Conservation (phyloP, 2,888 invertebrate species). For the Schrankia costaestrigalis region DNA sequence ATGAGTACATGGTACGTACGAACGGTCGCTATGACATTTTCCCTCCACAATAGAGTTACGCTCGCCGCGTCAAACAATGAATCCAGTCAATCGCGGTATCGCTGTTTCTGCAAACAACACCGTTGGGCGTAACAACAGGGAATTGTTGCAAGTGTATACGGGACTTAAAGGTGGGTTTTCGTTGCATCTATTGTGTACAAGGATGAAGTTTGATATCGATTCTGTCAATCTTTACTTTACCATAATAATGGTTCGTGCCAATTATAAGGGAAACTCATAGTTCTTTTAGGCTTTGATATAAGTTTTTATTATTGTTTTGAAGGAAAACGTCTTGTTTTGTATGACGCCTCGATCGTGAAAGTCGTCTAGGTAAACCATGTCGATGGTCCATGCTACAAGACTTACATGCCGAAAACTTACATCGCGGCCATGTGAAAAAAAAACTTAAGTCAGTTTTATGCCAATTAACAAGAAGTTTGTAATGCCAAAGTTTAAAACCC, state of each 20-base stretch:
- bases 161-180: conserved; percentile 38
- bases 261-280: no score
- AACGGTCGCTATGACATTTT: conserved; percentile 42
- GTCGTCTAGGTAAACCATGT: no score
- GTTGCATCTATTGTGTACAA: conserved; percentile 34
- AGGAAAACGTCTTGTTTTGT: no score
- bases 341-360: no score
- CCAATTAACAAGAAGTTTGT: no score
- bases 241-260: conserved; percentile 14
- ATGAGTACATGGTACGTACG: conserved; percentile 9
- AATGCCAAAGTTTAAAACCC: no score
- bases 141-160: conserved; percentile 41
- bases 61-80: conserved; percentile 50
- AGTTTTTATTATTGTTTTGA: no score
- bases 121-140: conserved; percentile 29
- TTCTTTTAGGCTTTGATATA: no score
- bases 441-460: no score
- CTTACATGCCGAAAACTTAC: no score
- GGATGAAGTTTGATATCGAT: conserved; percentile 38
- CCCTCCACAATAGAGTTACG: conserved; percentile 47
- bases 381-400: no score
- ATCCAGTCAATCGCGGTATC: conserved; percentile 59
- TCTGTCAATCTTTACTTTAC: conserved; percentile 36
- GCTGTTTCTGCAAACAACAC: conserved; percentile 47
- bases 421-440: no score